These are phyloP conservation scores for Acrocephalus arundinaceus DNA, from an alignment of 2,113 vertebrate species.

Conservation along the genomic window DNA sequence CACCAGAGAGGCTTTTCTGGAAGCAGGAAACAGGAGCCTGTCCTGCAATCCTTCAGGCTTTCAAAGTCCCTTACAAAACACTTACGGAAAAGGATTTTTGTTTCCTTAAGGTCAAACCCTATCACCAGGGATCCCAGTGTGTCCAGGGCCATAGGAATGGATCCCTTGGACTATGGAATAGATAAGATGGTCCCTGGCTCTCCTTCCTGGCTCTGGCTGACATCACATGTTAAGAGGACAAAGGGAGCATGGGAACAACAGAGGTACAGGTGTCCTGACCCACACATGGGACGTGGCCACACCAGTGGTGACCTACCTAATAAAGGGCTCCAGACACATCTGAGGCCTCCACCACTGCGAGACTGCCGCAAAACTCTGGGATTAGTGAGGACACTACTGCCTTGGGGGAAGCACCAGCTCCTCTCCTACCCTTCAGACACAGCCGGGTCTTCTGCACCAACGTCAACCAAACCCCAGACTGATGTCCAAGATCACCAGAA, in stretches of 20 bases:
- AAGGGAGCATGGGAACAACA: background rate
- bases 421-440: background rate
- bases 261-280: background rate
- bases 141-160: background rate
- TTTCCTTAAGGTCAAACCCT: background rate
- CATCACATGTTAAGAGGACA: background rate
- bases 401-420: background rate
- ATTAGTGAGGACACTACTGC: background rate
- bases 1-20: background rate
- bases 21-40: background rate
- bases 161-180: background rate
- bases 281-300: background rate
- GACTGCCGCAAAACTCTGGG: background rate
- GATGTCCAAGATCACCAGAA: background rate
- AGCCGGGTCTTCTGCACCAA: background rate
- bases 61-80: background rate
- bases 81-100: background rate
- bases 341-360: fast-evolving
- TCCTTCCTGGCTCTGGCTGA: background rate
- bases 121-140: background rate
- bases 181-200: background rate
- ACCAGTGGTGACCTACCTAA: background rate
- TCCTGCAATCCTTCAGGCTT: background rate
- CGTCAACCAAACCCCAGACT: background rate
- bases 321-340: background rate